Evolutionary conservation across 1,140 invertebrate genomes (phyloP), one percentile per base, ranked within the genome.

Genomic region (Octopus bimaculoides): DNA sequence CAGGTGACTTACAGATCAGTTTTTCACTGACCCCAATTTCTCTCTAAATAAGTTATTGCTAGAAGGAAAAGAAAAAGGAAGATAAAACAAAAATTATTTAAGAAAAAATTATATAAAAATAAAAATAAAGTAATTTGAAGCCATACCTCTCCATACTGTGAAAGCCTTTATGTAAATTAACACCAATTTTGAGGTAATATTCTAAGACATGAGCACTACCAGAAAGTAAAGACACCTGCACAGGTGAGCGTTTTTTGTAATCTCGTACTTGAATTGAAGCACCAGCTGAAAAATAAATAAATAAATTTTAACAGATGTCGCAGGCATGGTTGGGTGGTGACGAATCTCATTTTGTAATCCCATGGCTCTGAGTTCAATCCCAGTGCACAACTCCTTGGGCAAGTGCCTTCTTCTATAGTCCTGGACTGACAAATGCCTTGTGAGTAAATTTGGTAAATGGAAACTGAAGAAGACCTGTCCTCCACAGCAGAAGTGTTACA

Each of bases 241-340:
- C 79, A 17, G 83, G 82, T 53, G 81, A 83, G 41, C 81, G 71
- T 71, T 85, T 83, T 54, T 83, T 76, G 2, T 82, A 79, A 52
- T 83, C 84, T 10, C 84, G 81, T n/a, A 84, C 56, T 77, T 82
- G 83, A 55, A 81, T 75, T 74, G 84, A 82, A 54, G 85, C 86
- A 76, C 85, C 83, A 75, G 78, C 86, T 87, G 75, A n/a, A 82
- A 78, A 54, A 71, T 20, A 77, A 79, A 75, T 54, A 10, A 79
- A 79, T 52, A 55, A 17, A 77, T 52, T 71, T 20, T 26, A 52
- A 79, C 78, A 75, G 12, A 54, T 61, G 26, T 4, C 73, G n/a
- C 6, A 7, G 41, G 41, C n/a, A 76, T 41, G 26, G 20, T 76
- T 17, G 52, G 26, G 41, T 41, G 7, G 7, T 52, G 1, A 76